Percentiles rank a stretch among this genome's conserved stretches.
Evolutionary conservation across 2,888 invertebrate genomes (phyloP).

Genomic region (Chloroclystis v-ata): DNA sequence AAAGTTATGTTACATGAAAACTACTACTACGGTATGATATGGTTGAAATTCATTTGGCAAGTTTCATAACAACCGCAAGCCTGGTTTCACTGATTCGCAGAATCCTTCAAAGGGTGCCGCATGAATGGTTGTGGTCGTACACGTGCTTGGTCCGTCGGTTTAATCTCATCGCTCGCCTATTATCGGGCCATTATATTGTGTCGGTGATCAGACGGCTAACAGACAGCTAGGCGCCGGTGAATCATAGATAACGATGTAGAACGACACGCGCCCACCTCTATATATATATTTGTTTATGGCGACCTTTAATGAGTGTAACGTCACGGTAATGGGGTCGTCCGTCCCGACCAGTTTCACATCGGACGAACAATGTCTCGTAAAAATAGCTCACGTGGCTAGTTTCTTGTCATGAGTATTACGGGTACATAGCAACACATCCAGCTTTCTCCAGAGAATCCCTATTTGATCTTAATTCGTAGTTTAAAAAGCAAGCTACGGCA

Average conservation of each 20-base stretch:
- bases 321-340: slow-evolving; percentile 54
- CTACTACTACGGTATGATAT: slow-evolving; percentile 32
- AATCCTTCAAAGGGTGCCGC: slow-evolving; percentile 20
- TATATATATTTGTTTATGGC: slow-evolving; percentile 66
- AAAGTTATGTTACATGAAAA: slow-evolving; percentile 65
- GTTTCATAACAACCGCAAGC: slow-evolving; percentile 10
- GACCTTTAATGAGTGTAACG: slow-evolving; percentile 67
- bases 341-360: slow-evolving; percentile 42
- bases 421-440: slow-evolving; percentile 3
- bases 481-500: too few relatives aligned
- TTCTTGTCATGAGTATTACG: slow-evolving; percentile 7
- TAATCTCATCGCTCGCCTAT: slow-evolving; percentile 65
- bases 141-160: slow-evolving; percentile 53
- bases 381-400: slow-evolving; percentile 42
- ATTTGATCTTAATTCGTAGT: too few relatives aligned
- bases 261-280: slow-evolving; percentile 65
- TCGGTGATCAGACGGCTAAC: slow-evolving; percentile 66
- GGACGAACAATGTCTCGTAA: slow-evolving; percentile 42
- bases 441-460: not conserved
- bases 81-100: slow-evolving; percentile 11
- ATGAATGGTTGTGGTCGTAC: slow-evolving; percentile 27
- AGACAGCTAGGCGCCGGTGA: slow-evolving; percentile 75
- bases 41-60: slow-evolving; percentile 27
- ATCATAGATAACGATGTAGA: slow-evolving; percentile 69
- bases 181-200: slow-evolving; percentile 65